Conservation (phyloP, 1,140 invertebrate genomes). For the Apis florea region DNA sequence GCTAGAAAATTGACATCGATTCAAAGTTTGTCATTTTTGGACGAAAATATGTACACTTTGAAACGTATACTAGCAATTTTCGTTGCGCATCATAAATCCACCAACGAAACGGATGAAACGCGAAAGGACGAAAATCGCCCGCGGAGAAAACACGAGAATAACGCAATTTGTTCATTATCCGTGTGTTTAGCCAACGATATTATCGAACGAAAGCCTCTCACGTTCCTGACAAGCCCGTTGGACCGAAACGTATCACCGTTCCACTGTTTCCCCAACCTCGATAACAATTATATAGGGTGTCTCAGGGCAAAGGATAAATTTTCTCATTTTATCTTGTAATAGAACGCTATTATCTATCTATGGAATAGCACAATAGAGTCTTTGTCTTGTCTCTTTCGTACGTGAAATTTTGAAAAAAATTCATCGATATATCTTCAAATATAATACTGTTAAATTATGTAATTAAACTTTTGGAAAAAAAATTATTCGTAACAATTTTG, state of each 20-base stretch:
- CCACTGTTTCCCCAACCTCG: background rate
- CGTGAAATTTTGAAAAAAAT: too few species aligned
- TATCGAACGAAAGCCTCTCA: conserved; percentile 1
- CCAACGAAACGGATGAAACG: background rate
- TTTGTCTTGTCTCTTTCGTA: too few species aligned
- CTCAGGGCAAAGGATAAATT: too few species aligned
- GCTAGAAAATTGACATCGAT: conserved; percentile 59
- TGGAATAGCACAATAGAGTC: too few species aligned
- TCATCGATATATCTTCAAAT: too few species aligned
- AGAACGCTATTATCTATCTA: too few species aligned
- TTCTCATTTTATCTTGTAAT: too few species aligned
- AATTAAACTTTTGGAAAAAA: too few species aligned
- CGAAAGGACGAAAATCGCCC: background rate
- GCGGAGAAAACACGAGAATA: background rate
- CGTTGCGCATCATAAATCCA: conserved; percentile 10
- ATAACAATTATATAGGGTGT: conserved; percentile 28
- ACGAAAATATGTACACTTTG: background rate
- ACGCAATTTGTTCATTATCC: conserved; percentile 26
- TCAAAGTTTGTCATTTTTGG: background rate
- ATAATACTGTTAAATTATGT: too few species aligned
- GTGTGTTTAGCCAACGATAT: conserved; percentile 12
- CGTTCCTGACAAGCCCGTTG: background rate
- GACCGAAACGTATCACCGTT: background rate
- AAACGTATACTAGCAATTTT: conserved; percentile 4
- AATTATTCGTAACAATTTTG: too few species aligned